phyloP scores from a whole-genome alignment of 2,888 invertebrate genomes.

The Patella depressa region DNA sequence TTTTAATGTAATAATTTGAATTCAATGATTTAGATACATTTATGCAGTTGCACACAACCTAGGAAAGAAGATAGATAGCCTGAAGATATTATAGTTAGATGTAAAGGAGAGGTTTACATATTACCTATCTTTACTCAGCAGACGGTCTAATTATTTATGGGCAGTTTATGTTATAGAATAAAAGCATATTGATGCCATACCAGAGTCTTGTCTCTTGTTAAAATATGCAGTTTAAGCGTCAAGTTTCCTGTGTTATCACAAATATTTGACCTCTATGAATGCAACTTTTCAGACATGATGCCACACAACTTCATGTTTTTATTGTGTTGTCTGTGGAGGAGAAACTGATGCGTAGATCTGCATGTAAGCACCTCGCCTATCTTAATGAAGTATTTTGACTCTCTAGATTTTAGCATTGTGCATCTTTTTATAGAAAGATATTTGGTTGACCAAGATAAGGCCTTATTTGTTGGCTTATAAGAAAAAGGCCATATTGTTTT shows the following conservation, averaged over 20 bases:
- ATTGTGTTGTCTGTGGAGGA: neutral
- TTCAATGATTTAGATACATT: too few relatives aligned
- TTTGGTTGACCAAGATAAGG: slow-evolving; percentile 1
- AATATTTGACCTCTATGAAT: slow-evolving; percentile 9
- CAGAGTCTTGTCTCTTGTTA: too few relatives aligned
- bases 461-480: slow-evolving; percentile 9
- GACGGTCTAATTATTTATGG: too few relatives aligned
- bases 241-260: slow-evolving; percentile 2
- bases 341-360: neutral
- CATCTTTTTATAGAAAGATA: neutral
- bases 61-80: too few relatives aligned
- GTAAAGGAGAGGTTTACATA: too few relatives aligned
- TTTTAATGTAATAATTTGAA: too few relatives aligned
- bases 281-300: neutral
- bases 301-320: slow-evolving; percentile 3
- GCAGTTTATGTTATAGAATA: too few relatives aligned
- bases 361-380: slow-evolving; percentile 1
- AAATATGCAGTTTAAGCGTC: neutral
- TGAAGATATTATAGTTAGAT: too few relatives aligned
- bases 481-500: slow-evolving; percentile 1
- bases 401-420: neutral
- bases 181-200: too few relatives aligned
- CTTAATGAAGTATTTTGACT: neutral
- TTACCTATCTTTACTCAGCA: too few relatives aligned
- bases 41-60: too few relatives aligned